These are phyloP conservation scores for Adelognathus sp. DNA, from an alignment of 2,888 invertebrate genomes.

Conservation along the genomic window DNA sequence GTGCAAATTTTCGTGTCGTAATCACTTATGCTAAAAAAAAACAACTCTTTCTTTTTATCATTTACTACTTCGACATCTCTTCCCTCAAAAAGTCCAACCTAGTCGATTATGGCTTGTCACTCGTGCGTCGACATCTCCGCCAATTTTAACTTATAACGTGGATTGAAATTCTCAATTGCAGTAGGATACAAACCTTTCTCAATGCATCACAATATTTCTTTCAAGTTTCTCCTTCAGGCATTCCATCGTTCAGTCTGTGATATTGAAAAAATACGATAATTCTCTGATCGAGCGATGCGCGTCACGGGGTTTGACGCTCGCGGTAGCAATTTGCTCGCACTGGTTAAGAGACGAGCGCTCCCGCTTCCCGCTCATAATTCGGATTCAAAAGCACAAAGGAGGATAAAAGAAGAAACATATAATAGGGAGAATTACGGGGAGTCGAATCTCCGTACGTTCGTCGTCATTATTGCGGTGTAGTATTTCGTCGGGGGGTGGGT, in stretches of 20 bases:
- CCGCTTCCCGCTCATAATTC: slow-evolving; percentile 34
- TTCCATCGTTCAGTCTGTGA: neutral
- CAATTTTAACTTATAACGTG: no score
- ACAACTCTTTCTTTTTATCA: no score
- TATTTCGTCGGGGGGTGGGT: slow-evolving; percentile 10
- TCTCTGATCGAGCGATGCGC: slow-evolving; percentile 11
- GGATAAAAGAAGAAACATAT: slow-evolving; percentile 10
- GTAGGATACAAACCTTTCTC: no score
- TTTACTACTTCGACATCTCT: no score
- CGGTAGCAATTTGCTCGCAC: slow-evolving; percentile 26
- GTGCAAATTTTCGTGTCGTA: no score
- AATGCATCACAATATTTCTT: neutral
- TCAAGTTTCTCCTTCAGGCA: neutral
- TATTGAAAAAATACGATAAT: neutral
- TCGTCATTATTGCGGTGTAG: slow-evolving; percentile 20
- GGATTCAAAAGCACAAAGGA: slow-evolving; percentile 15
- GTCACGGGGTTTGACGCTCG: neutral
- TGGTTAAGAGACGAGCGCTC: slow-evolving; percentile 31
- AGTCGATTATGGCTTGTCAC: no score
- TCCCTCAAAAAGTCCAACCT: no score
- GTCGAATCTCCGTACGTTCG: slow-evolving; percentile 24
- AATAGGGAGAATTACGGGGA: neutral
- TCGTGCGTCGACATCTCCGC: no score
- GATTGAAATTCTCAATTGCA: no score
- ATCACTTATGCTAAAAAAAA: no score